Base-by-base conservation (phyloP, 2,113 vertebrate genomes). In the Sinocyclocheilus anshuiensis region DNA sequence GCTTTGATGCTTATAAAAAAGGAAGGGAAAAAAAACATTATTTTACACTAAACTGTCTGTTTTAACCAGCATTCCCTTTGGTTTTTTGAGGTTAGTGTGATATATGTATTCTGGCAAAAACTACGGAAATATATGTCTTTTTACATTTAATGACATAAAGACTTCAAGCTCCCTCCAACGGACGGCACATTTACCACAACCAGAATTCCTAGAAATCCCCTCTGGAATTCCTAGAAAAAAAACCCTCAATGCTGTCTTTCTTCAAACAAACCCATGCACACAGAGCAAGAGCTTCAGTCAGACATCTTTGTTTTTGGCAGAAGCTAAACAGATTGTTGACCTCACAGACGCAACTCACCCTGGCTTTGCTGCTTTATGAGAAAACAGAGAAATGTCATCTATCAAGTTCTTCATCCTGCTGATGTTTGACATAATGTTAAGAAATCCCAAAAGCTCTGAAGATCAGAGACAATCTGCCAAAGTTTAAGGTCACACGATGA, bases 401-500 rank as follows among this genome's bases (percentile, higher is more conserved):
- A 80, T 59, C 77, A 39, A 26, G 63, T 53, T 53, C 42, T 16
- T 33, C 22, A 82, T 53, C 65, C 57, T 48, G 5, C 24, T 53
- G 11, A 82, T 53, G 45, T 71, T 71, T 53, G 45, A 69, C 45
- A 69, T 81, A 26, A 53, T 53, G 39, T 48, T 53, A 50, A 22
- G 80, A 53, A 82, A 82, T 42, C 59, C 48, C 48, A 77, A 55
- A 77, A 61, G 42, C 42, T 10, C 85, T 24, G 33, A 85, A 71
- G 53, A 22, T 85, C 36, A 61, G 7, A 42, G 69, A 55, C 77
- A 55, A 72, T 78, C 79, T 78, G 84, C 84, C 84, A 82, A 29
- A 57, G 87, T 78, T 77, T 61, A 48, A 83, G 50, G 63, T 86
- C 61, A 83, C 77, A 71, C 63, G 63, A 86, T 78, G 57, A 85